These are phyloP conservation scores for Siniperca obscura DNA, from an alignment of 2,797 vertebrate species.

Conservation along the genomic window DNA sequence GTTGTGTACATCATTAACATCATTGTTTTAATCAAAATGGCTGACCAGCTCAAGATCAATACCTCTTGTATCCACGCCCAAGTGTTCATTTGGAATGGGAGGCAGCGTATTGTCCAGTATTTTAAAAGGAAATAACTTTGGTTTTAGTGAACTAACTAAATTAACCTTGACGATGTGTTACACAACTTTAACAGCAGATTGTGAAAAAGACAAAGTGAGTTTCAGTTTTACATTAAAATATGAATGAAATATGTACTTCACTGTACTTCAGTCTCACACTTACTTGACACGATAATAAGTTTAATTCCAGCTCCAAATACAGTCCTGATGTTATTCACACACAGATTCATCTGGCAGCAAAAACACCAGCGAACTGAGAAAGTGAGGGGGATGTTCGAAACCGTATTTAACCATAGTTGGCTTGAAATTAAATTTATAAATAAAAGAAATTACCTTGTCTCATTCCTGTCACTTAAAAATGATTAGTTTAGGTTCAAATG, in stretches of 20 bases:
- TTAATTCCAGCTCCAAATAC: conserved; percentile 28
- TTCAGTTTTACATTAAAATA: not conserved
- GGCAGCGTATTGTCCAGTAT: too few species aligned
- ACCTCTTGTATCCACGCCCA: too few species aligned
- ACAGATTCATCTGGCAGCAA: not conserved
- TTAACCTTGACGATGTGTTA: too few species aligned
- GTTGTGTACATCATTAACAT: not conserved
- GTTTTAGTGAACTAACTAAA: too few species aligned
- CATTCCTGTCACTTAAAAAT: not conserved
- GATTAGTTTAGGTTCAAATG: not conserved
- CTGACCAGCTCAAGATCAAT: not conserved
- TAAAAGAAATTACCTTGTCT: not conserved
- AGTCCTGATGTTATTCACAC: conserved; percentile 29
- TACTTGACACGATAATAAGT: conserved; percentile 4
- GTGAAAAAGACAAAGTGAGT: not conserved
- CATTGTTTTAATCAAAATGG: not conserved
- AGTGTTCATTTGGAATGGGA: too few species aligned
- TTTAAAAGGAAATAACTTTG: too few species aligned
- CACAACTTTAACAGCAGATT: not conserved
- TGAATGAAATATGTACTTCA: not conserved
- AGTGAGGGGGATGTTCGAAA: too few species aligned
- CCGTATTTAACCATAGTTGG: not conserved
- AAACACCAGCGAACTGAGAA: not conserved
- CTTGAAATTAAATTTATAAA: too few species aligned
- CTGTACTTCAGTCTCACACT: not conserved